Base-by-base conservation (phyloP, 2,113 vertebrate genomes). In the Hiodon alosoides region DNA sequence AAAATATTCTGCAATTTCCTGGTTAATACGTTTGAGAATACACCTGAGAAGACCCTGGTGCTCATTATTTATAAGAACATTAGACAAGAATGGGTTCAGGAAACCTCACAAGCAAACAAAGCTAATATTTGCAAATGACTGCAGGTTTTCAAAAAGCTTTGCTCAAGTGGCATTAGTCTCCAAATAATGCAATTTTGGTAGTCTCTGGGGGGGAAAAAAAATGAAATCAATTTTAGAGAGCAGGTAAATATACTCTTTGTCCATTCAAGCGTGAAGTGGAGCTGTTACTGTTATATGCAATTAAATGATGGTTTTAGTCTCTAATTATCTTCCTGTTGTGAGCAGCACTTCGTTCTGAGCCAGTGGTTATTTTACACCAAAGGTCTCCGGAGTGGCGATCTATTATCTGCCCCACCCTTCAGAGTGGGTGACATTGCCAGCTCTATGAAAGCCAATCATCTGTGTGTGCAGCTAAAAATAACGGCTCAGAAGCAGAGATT, bases 401-500 rank as follows among this genome's bases (percentile, higher is more conserved):
- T 62, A 52, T 72, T 59, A 48, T 64, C 47, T 9, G n/a, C 47
- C 50, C 14, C 48, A 62, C 46, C 47, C 16, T 13, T 59, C 14
- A 9, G 16, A n/a, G 71, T 31, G 9, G 31, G 16, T 72, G 71
- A 72, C 71, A 72, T 61, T 74, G 72, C 61, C 61, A 16, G 16
- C 46, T 54, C 48, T 65, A 17, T 53, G 5, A 73, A 47, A 13
- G 50, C 50, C 52, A 64, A 16, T 60, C 10, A 67, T 74, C 61
- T 66, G 7, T 60, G 17, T 8, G 17, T 16, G 16, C 51, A 52
- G 72, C 62, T 67, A 74, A 74, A 74, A 74, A 74, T 74, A 57
- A 46, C 48, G 16, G 51, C 5, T 53, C 72, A 16, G 16, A 65
- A 54, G 50, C 16, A 3, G 8, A 52, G 10, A 16, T 55, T 67